Base-by-base conservation (phyloP, 2,797 vertebrate genomes). In the Sebastes goodei region DNA sequence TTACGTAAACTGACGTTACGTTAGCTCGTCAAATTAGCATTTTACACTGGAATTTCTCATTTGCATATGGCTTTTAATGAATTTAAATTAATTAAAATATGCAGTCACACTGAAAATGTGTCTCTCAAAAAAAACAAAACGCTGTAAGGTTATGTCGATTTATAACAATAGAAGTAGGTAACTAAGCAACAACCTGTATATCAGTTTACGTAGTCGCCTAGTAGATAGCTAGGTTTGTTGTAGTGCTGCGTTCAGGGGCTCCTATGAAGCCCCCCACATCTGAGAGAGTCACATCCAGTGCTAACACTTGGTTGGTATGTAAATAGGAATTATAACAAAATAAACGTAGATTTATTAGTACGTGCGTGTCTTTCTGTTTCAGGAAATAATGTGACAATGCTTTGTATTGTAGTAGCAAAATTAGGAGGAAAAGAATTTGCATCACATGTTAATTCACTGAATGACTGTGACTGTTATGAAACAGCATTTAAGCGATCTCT, bases 191-290 rank as follows among this genome's bases (percentile, higher is more conserved):
- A 35, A 33, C 32, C 7, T 8, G 29, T 8, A 15, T 27, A 11
- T 21, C 10, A 10, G 3, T 38, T 69, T 29, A 6, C 29, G 10
- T 60, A 10, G 15, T 23, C 17, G 56, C 21, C 8, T 49, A 10
- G 68, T 21, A n/a, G 49, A 17, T 25, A 56, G 42, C 49, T 30
- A 33, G 33, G 17, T 38, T 78, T 67, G 65, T 78, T 66, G 6
- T 3, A 2, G 27, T 82, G 87, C 10, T 85, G 82, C 84, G 29
- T 90, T 86, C 67, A 85, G 0, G 68, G n/a, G 2, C 42, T 12
- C 32, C 12, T 21, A 21, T 8, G 14, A 49, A 49, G 2, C 2
- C 14, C 20, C n/a, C 20, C 20, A 53, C 9, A 10, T 21, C 9
- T 10, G 20, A 53, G 46, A 49, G 20, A n/a, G 20, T 53, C 49